Evolutionary conservation across 2,113 vertebrate genomes (phyloP).

Genomic region (Phoenicopterus ruber): DNA sequence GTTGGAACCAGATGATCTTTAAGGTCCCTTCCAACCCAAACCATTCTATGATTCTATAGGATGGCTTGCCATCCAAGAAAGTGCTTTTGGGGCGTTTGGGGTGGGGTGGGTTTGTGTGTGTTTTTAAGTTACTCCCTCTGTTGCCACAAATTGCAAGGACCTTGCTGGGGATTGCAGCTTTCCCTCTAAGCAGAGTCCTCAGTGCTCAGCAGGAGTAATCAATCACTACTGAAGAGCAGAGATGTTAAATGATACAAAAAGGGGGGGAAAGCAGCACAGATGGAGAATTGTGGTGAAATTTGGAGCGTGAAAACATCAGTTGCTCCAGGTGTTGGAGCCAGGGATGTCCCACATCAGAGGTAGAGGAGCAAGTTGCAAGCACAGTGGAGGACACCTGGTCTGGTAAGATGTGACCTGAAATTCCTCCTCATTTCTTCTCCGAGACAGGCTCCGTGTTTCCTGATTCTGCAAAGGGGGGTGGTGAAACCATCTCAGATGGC

Average conservation of each 20-base stretch:
- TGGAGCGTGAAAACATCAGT: background rate
- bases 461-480: background rate
- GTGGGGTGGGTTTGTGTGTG: fast-evolving
- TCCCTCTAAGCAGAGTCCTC: background rate
- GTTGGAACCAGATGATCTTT: no score
- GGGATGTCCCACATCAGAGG: background rate
- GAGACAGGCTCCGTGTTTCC: background rate
- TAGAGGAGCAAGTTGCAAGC: background rate
- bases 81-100: background rate
- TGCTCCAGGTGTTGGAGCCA: background rate
- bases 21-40: no score
- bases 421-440: background rate
- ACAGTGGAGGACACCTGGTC: background rate
- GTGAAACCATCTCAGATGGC: background rate
- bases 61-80: background rate
- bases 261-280: background rate
- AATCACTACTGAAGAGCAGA: background rate
- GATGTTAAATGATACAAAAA: background rate
- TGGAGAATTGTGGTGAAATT: background rate
- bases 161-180: background rate
- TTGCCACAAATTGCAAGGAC: background rate
- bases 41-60: no score
- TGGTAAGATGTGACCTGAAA: background rate
- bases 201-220: background rate
- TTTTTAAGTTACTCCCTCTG: background rate